A percentile compares a stretch with the other conserved stretches of the same genome.
Evolutionary conservation across 2,797 vertebrate species (phyloP).

Genomic region (Numenius phaeopus): DNA sequence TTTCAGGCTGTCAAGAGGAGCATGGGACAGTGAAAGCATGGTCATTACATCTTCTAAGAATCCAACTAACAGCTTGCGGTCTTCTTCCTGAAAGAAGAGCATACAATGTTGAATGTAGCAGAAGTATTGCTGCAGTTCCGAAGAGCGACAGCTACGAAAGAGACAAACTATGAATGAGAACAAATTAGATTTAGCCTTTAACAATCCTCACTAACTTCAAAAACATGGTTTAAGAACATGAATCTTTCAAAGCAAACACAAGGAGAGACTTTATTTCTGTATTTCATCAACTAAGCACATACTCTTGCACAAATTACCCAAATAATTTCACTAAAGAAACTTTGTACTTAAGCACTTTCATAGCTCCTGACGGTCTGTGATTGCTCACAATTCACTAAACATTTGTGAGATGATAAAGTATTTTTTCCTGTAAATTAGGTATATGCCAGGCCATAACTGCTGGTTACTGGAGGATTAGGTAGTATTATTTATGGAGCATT

Average conservation of each 20-base stretch:
- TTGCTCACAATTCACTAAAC: not conserved
- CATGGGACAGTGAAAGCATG: conserved; percentile 94
- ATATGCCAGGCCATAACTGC: not conserved
- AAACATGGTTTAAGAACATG: not conserved
- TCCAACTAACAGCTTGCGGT: conserved; percentile 95
- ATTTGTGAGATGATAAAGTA: not conserved
- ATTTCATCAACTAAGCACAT: not conserved
- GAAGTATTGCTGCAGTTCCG: not conserved
- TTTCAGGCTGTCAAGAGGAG: conserved; percentile 96
- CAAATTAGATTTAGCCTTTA: not conserved
- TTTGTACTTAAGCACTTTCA: not conserved
- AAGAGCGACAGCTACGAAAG: not conserved
- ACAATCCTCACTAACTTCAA: not conserved
- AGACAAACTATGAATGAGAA: not conserved
- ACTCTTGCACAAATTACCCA: not conserved
- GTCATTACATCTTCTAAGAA: conserved; percentile 99
- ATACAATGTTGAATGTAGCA: not conserved
- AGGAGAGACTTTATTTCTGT: not conserved
- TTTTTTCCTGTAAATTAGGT: not conserved
- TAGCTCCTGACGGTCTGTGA: not conserved
- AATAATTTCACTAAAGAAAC: not conserved
- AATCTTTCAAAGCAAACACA: not conserved
- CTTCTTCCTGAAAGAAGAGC: conserved; percentile 88
- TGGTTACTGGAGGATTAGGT: not conserved
- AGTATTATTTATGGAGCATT: not conserved